phyloP scores from a whole-genome alignment of 1,140 invertebrate species.

The Phenacoccus solenopsis region DNA sequence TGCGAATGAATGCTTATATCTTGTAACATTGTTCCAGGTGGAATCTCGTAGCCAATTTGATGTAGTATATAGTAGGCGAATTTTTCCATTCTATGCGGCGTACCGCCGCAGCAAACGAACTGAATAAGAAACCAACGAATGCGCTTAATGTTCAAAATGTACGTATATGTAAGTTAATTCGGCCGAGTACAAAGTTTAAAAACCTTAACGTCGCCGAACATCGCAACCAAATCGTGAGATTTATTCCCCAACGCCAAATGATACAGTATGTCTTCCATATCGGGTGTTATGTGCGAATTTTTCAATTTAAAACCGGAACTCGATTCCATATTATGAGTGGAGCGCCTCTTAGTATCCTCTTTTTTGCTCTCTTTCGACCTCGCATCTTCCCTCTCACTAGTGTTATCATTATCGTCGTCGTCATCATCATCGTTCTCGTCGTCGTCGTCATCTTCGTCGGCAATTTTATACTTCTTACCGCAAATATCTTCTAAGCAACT shows the following conservation, averaged over 20 bases:
- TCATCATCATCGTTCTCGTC: neutral
- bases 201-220: slow-evolving; percentile 95
- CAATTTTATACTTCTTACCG: neutral
- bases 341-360: neutral
- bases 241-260: slow-evolving; percentile 83
- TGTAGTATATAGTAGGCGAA: slow-evolving; percentile 86
- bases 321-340: neutral
- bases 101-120: slow-evolving; percentile 98
- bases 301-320: neutral
- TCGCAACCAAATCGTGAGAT: slow-evolving; percentile 79
- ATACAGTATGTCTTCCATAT: slow-evolving; percentile 71
- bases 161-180: too few relatives aligned
- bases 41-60: slow-evolving; percentile 78
- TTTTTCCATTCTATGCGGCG: slow-evolving; percentile 85
- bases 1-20: slow-evolving; percentile 88
- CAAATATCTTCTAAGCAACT: neutral
- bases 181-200: too few relatives aligned
- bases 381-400: too few relatives aligned
- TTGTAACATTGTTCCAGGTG: slow-evolving; percentile 67
- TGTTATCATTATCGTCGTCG: neutral
- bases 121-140: slow-evolving; percentile 36
- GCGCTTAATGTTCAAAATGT: too few relatives aligned
- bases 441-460: neutral
- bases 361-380: neutral
- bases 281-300: neutral